Evolutionary conservation across 2,797 vertebrate genomes (phyloP).

Genomic region (Hippoglossus hippoglossus): DNA sequence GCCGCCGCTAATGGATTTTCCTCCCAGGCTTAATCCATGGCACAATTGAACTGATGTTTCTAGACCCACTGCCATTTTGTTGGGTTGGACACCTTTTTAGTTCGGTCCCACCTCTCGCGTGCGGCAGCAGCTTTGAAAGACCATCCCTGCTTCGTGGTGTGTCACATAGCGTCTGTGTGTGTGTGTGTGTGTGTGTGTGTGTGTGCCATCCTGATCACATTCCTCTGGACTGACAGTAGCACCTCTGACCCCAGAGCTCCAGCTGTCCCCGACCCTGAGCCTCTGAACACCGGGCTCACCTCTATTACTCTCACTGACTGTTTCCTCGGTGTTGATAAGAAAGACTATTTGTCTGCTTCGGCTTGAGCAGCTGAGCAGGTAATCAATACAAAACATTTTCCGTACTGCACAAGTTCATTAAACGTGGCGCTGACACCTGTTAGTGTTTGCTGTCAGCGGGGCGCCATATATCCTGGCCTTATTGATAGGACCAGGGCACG

Average conservation of each 20-base stretch:
- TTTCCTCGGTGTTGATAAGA: conserved; percentile 78
- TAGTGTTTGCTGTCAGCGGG: conserved; percentile 72
- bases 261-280: conserved; percentile 42
- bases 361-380: conserved; percentile 75
- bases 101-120: conserved; percentile 45
- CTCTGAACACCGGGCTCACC: conserved; percentile 24
- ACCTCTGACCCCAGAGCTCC: conserved; percentile 38
- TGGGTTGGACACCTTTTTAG: conserved; percentile 72
- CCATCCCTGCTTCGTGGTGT: conserved; percentile 36
- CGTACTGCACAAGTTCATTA: conserved; percentile 81
- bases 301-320: conserved; percentile 70
- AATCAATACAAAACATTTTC: conserved; percentile 85
- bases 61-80: conserved; percentile 75
- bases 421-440: conserved; percentile 80
- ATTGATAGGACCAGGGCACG: conserved; percentile 58
- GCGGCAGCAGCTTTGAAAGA: conserved; percentile 35
- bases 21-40: conserved; percentile 84
- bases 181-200: not conserved
- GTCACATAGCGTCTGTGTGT: not conserved
- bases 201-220: conserved; percentile 18
- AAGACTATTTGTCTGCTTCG: conserved; percentile 78
- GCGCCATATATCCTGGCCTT: conserved; percentile 67
- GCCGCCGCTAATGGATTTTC: conserved; percentile 83
- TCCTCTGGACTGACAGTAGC: conserved; percentile 23
- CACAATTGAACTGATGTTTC: conserved; percentile 82